Base-by-base conservation (phyloP, 1,140 invertebrate genomes). In the Sarcophaga peregrina region DNA sequence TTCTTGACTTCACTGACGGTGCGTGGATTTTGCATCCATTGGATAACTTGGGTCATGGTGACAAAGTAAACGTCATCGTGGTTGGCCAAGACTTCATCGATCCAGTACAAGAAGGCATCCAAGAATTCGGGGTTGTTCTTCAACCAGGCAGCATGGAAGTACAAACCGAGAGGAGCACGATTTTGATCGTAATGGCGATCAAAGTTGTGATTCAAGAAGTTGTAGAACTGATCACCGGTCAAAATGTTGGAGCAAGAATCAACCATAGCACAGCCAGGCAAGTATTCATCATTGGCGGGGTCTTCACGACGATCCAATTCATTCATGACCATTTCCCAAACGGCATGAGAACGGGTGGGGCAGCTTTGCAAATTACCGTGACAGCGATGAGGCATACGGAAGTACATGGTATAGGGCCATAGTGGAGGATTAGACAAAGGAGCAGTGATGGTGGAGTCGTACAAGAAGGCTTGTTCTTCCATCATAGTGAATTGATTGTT, bases 271-370 rank as follows among this genome's bases (percentile, higher is more conserved):
- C 97, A 99, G 72, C 97, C 97, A 5, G 97, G 96, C 5, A 98
- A 91, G 86, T 97, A 96, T 90, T 98, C 97, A 87, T 98, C 97
- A 87, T 97, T 96, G 84, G 92, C 94, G 0, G 97, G 97, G 89
- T 98, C 96, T 90, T 98, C 97, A 83, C 97, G 93, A 84, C 97
- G 93, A 91, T 98, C 97, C 86, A 98, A 91, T 90, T 98, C 97
- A 89, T 98, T 98, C 95, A 98, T 97, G n/a, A 98, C 97, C 96
- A 98, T 98, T 91, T 98, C 97, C 97, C 97, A 98, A 11, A 98
- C 97, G 45, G 97, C 97, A 89, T 98, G 97, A 84, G 93, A 96
- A 89, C 97, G 94, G 0, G 97, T 97, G 15, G 97, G 97, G 87
- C 97, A 98, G 87, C 95, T 96, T 90, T 98, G 97, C 47, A 97